Conservation (phyloP, 2,888 invertebrate species). For the Drosophila neutralis region DNA sequence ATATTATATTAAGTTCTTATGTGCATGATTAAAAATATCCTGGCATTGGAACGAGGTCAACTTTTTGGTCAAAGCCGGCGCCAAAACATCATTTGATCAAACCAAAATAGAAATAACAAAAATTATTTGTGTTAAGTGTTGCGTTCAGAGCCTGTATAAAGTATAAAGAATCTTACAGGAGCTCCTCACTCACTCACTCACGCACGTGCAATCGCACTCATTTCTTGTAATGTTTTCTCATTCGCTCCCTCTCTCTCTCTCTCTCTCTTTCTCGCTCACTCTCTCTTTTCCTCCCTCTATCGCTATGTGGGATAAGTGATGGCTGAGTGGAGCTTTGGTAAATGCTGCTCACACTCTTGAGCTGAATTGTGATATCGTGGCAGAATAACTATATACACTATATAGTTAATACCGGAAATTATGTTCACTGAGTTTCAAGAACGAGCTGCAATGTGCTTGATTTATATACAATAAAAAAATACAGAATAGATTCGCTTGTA, state of each 20-base stretch:
- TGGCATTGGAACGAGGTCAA: slow-evolving; percentile 32
- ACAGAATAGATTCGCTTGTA: background rate
- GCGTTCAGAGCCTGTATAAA: slow-evolving; percentile 31
- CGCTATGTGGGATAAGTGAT: slow-evolving; percentile 10
- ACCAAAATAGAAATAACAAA: slow-evolving; percentile 41
- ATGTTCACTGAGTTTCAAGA: background rate
- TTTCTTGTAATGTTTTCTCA: slow-evolving; percentile 21
- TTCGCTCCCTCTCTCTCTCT: slow-evolving; percentile 13
- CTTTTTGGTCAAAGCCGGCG: slow-evolving; percentile 34
- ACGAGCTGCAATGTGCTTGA: background rate
- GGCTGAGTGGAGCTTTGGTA: slow-evolving; percentile 17
- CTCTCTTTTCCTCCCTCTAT: slow-evolving; percentile 1
- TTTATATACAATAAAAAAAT: background rate
- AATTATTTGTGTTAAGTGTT: slow-evolving; percentile 38
- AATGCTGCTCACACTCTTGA: slow-evolving; percentile 3
- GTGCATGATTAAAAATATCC: background rate
- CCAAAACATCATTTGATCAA: slow-evolving; percentile 37
- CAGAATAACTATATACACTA: background rate
- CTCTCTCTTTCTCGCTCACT: background rate
- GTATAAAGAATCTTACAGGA: slow-evolving; percentile 32
- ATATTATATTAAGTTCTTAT: background rate
- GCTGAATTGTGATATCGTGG: slow-evolving; percentile 1
- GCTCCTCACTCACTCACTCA: slow-evolving; percentile 14
- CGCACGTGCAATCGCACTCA: slow-evolving; percentile 42
- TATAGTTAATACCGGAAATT: background rate